phyloP scores from a whole-genome alignment of 2,113 vertebrate genomes.

The Tetraodon nigroviridis region DNA sequence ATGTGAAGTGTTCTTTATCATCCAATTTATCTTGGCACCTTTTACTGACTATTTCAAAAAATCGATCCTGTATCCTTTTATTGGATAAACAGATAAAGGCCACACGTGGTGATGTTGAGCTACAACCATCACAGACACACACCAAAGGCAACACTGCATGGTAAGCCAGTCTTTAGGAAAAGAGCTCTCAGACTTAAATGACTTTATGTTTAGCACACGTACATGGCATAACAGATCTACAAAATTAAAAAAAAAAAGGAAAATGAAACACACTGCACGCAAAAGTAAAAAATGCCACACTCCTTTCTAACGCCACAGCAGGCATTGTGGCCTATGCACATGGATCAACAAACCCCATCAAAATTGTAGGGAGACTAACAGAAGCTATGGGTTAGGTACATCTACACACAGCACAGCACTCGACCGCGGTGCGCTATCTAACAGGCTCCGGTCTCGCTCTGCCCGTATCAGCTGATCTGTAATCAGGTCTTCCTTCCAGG shows the following conservation, averaged over 20 bases:
- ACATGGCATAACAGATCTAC: conserved; percentile 62
- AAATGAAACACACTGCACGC: conserved; percentile 58
- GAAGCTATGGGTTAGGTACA: conserved; percentile 68
- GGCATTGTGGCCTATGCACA: conserved; percentile 73
- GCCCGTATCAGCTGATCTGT: conserved; percentile 47
- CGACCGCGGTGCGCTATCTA: conserved; percentile 56
- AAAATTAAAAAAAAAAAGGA: conserved; percentile 23
- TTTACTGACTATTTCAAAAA: neutral
- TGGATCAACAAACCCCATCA: conserved; percentile 63
- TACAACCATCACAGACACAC: conserved; percentile 62
- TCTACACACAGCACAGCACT: conserved; percentile 69
- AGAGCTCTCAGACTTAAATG: conserved; percentile 38
- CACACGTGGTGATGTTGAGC: conserved; percentile 52
- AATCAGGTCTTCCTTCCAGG: conserved; percentile 19
- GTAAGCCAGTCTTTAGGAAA: conserved; percentile 34
- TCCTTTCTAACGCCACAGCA: conserved; percentile 68
- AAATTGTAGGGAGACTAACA: conserved; percentile 63
- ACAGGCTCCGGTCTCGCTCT: conserved; percentile 36
- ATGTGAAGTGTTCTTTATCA: neutral
- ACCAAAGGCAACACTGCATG: conserved; percentile 49
- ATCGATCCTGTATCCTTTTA: conserved; percentile 1
- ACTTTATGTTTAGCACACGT: conserved; percentile 55
- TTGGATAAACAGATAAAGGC: conserved; percentile 3
- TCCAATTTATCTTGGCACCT: neutral
- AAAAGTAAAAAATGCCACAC: conserved; percentile 52